Evolutionary conservation across 2,888 invertebrate species (phyloP), one percentile per base, ranked within the genome.

Genomic region (Deroplatys truncata): DNA sequence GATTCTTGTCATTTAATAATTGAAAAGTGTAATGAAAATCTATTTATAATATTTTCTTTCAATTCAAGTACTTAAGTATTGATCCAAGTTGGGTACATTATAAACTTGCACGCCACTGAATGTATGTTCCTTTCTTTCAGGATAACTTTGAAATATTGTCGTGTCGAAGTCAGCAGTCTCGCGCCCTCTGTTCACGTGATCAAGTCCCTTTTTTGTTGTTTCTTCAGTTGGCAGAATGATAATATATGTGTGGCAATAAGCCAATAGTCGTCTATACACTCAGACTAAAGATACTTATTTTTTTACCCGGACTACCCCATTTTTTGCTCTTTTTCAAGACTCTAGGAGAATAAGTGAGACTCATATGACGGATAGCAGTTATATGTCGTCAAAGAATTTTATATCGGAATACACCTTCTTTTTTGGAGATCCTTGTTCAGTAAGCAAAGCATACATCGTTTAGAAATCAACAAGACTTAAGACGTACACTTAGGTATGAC

Each of bases 241-340:
- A 86, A 86, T 86, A 86, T 86, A 86, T 82, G 86, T 25, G 86
- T 86, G 86, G 86, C 86, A 86, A 86, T 86, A 86, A 86, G 86
- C 86, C 86, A 86, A 86, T 86, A 86, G 82, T 86, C 82, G 28
- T 86, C 86, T 82, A 86, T 86, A 86, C 25, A 86, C 86, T 72
- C 56, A 28, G 31, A 29, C 82, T 31, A 10, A 29, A 86, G 29
- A 29, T 82, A 86, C 82, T 86, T 86, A 86, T 20, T 72, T 25
- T 72, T 72, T 72, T 72, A 72, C 25, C 56, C 49, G 13, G 20
- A 7, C 20, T 72, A 72, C 56, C 56, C 5, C 9, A 72, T 86
- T 86, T 31, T 82, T 85, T 56, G 16, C 85, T 7, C 5, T 25
- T 86, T 86, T 82, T 29, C 43, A 43, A 43, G 20, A 56, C 82